Evolutionary conservation across 2,797 vertebrate species (phyloP).

Genomic region (Phrynocephalus guinanensis): DNA sequence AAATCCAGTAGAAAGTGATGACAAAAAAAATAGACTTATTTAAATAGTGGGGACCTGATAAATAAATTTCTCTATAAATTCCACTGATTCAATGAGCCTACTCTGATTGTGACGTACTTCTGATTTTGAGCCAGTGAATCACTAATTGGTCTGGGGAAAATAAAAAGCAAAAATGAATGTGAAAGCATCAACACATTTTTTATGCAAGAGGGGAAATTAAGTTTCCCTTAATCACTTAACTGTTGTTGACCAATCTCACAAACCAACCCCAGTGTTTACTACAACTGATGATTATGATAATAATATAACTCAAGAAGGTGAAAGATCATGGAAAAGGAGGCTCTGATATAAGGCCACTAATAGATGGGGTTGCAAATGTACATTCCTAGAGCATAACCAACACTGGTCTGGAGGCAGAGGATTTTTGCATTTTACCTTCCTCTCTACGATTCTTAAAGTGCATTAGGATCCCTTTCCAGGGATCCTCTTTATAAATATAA

Average conservation of each 20-base stretch:
- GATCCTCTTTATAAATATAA: too few relatives aligned
- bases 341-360: not conserved
- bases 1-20: too few relatives aligned
- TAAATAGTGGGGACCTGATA: too few relatives aligned
- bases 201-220: not conserved
- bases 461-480: too few relatives aligned
- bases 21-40: too few relatives aligned
- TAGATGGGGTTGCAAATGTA: slow-evolving; percentile 9
- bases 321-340: slow-evolving; percentile 3
- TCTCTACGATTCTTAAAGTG: too few relatives aligned
- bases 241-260: slow-evolving; percentile 32
- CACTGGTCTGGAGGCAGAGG: too few relatives aligned
- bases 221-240: slow-evolving; percentile 23
- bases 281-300: slow-evolving; percentile 3
- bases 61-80: too few relatives aligned
- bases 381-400: not conserved
- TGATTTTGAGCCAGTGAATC: too few relatives aligned
- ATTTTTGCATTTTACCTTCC: too few relatives aligned
- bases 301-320: slow-evolving; percentile 21
- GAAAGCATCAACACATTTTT: slow-evolving; percentile 17
- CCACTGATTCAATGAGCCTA: too few relatives aligned
- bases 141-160: slow-evolving; percentile 33
- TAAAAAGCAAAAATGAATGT: slow-evolving; percentile 11
- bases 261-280: not conserved
- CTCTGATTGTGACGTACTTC: too few relatives aligned